Evolutionary conservation across 2,888 invertebrate genomes (phyloP).

Genomic region (Cheilosia variabilis): DNA sequence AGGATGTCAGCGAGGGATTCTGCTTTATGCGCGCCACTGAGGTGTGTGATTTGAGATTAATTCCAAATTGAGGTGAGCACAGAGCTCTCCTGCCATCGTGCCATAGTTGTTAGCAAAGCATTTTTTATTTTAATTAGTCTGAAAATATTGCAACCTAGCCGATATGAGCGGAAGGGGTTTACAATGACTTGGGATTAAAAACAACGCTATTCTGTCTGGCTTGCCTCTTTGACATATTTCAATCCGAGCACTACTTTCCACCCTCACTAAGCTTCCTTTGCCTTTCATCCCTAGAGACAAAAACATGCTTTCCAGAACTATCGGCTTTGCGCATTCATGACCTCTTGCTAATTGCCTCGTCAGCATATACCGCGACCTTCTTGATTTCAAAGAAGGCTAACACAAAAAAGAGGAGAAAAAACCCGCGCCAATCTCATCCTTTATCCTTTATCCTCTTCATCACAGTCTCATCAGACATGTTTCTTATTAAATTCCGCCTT

Average conservation of each 20-base stretch:
- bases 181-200: too few relatives aligned
- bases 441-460: conserved; percentile 1
- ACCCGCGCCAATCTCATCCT: neutral
- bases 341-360: conserved; percentile 25
- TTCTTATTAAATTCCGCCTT: conserved; percentile 64
- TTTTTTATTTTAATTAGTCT: too few relatives aligned
- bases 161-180: too few relatives aligned
- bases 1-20: neutral
- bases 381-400: conserved; percentile 14
- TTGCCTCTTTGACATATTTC: too few relatives aligned
- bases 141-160: too few relatives aligned
- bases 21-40: neutral
- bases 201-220: too few relatives aligned
- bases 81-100: too few relatives aligned
- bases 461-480: conserved; percentile 55
- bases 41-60: neutral
- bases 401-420: neutral
- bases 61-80: neutral
- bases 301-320: neutral
- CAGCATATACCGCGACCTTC: conserved; percentile 22
- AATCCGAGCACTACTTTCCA: too few relatives aligned
- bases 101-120: too few relatives aligned
- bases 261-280: neutral
- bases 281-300: neutral
- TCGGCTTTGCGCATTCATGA: conserved; percentile 21